Evolutionary conservation across 2,113 vertebrate genomes (phyloP).

Genomic region (Argyrosomus japonicus): DNA sequence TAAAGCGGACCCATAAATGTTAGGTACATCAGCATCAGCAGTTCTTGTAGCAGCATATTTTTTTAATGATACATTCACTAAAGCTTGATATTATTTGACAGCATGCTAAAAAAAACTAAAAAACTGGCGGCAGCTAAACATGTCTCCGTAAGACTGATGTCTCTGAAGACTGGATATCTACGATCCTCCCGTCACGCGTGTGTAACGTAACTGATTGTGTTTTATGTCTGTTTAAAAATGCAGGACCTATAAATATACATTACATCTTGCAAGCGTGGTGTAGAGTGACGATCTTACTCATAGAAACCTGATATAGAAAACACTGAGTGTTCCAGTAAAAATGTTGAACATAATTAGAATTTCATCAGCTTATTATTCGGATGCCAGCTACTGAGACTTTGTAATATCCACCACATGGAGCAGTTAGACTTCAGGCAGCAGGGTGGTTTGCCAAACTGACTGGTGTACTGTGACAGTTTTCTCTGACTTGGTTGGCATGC

Average conservation of each 20-base stretch:
- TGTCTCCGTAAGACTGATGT: background rate
- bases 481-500: conserved; percentile 72
- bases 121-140: conserved; percentile 11
- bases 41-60: background rate
- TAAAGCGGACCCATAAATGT: background rate
- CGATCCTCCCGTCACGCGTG: background rate
- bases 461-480: conserved; percentile 71
- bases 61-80: background rate
- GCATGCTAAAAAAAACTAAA: background rate
- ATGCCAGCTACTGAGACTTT: conserved; percentile 36
- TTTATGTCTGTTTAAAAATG: conserved; percentile 17
- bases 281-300: background rate
- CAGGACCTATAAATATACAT: conserved; percentile 35
- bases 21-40: background rate
- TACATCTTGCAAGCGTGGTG: background rate
- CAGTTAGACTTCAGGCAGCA: conserved; percentile 53
- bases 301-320: background rate
- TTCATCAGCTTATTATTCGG: conserved; percentile 24
- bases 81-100: background rate
- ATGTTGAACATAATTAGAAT: conserved; percentile 10
- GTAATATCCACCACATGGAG: conserved; percentile 56
- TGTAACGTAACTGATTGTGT: conserved; percentile 22
- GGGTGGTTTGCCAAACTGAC: conserved; percentile 54
- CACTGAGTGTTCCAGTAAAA: conserved; percentile 16
- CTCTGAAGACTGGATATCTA: background rate